Evolutionary conservation across 2,888 invertebrate genomes (phyloP).

Genomic region (Bhutanitis thaidina): DNA sequence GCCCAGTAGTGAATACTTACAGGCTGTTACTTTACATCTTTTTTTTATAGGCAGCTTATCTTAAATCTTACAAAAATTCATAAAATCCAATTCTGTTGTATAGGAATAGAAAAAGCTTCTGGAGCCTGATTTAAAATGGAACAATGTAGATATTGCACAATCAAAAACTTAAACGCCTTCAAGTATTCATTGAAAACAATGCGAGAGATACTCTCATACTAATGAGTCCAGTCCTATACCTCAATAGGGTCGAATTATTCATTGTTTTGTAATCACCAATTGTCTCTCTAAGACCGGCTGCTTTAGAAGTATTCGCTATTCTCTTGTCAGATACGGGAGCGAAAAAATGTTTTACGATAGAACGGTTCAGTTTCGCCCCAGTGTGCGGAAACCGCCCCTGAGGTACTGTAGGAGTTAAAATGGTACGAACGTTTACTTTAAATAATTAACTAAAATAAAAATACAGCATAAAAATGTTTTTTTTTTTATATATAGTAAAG

Average conservation of each 20-base stretch:
- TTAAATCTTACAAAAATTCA: too few species aligned
- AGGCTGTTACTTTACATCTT: too few species aligned
- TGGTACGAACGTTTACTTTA: too few species aligned
- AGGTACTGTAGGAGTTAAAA: background rate
- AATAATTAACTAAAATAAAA: too few species aligned
- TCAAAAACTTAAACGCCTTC: constrained; percentile 26
- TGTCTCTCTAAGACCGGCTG: constrained; percentile 17
- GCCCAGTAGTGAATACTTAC: too few species aligned
- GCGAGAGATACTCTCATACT: constrained; percentile 17
- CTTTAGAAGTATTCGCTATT: constrained; percentile 14
- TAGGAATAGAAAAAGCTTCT: background rate
- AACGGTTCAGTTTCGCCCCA: constrained; percentile 7
- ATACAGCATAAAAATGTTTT: too few species aligned
- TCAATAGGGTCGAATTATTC: constrained; percentile 18
- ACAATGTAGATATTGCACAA: constrained; percentile 28
- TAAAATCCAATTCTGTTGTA: too few species aligned
- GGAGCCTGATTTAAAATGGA: background rate
- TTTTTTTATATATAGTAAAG: too few species aligned
- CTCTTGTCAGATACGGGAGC: constrained; percentile 16
- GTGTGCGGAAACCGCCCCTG: background rate
- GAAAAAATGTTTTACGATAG: constrained; percentile 15
- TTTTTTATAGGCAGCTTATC: too few species aligned
- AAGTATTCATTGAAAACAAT: constrained; percentile 15
- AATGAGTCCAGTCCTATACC: constrained; percentile 16
- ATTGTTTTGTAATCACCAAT: constrained; percentile 17